Conservation (phyloP, 2,113 vertebrate species). For the Lucifuga dentata region DNA sequence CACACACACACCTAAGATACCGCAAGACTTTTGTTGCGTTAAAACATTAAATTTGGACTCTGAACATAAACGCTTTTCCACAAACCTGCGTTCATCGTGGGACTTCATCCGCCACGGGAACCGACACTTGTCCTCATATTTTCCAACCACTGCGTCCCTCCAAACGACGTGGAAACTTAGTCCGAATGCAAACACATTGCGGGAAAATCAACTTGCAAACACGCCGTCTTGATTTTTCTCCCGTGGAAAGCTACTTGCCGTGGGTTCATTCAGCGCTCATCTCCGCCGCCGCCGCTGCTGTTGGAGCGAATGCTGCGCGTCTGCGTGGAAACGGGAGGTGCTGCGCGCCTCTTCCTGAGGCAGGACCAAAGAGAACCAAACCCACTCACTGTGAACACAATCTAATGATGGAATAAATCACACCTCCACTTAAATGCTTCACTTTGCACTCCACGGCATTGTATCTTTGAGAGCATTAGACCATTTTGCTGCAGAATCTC, state of each 20-base stretch:
- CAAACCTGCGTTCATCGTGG: constrained; percentile 84
- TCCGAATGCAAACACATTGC: constrained; percentile 46
- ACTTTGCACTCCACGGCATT: not conserved
- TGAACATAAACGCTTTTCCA: not conserved
- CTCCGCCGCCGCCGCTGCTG: constrained; percentile 57
- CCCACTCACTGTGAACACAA: constrained; percentile 29
- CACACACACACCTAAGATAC: not conserved
- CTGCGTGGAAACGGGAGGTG: constrained; percentile 76
- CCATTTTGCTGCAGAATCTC: too few species aligned
- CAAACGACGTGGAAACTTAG: constrained; percentile 62
- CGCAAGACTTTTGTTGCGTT: not conserved
- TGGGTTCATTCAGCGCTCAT: constrained; percentile 49
- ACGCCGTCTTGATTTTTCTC: constrained; percentile 11
- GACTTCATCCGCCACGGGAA: constrained; percentile 79
- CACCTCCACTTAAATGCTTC: not conserved
- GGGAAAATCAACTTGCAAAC: constrained; percentile 22
- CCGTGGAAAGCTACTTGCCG: constrained; percentile 11
- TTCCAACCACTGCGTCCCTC: constrained; percentile 44
- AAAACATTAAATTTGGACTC: constrained; percentile 26
- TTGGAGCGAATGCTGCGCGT: constrained; percentile 63
- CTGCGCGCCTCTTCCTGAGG: constrained; percentile 81
- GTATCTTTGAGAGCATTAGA: not conserved
- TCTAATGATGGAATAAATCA: not conserved
- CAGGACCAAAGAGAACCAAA: constrained; percentile 62
- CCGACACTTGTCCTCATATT: constrained; percentile 70